A percentile compares a stretch with the other conserved stretches of the same genome.
Conservation (phyloP, 1,140 invertebrate genomes). For the Homalodisca vitripennis region DNA sequence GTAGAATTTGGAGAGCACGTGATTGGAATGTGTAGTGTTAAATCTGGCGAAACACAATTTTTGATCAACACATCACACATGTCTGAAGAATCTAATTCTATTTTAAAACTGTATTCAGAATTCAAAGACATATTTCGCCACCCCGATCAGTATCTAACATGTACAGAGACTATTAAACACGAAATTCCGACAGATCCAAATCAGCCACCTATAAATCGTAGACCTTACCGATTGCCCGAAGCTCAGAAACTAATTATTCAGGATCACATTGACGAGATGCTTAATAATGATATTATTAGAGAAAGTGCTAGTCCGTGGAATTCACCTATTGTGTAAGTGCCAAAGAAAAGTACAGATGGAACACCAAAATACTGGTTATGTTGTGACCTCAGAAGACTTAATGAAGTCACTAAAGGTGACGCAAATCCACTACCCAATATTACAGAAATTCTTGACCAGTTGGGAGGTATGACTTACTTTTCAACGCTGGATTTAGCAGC, state of each 20-base stretch:
- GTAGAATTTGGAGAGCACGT: too few relatives aligned
- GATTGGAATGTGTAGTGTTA: too few relatives aligned
- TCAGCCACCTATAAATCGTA: not conserved
- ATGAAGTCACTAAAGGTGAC: conserved; percentile 45
- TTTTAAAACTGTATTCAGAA: too few relatives aligned
- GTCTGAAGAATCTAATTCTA: too few relatives aligned
- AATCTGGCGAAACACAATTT: too few relatives aligned
- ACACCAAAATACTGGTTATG: conserved; percentile 30
- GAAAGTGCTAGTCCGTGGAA: conserved; percentile 31
- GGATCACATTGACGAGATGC: not conserved
- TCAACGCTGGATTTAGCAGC: conserved; percentile 35
- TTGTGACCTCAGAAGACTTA: conserved; percentile 38
- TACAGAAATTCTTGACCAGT: conserved; percentile 47
- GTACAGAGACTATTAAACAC: conserved; percentile 1
- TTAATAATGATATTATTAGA: not conserved
- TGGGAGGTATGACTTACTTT: conserved; percentile 43
- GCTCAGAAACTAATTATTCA: not conserved
- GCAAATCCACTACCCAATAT: conserved; percentile 52
- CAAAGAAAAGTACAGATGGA: conserved; percentile 29
- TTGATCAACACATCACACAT: too few relatives aligned
- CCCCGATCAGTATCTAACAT: too few relatives aligned
- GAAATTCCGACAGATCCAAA: not conserved
- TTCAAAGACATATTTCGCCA: too few relatives aligned
- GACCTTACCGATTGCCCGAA: conserved; percentile 2
- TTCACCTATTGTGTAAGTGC: conserved; percentile 32